These are phyloP conservation scores for Paedocypris micromegethes DNA, from an alignment of 2,797 vertebrate genomes.

Conservation along the genomic window DNA sequence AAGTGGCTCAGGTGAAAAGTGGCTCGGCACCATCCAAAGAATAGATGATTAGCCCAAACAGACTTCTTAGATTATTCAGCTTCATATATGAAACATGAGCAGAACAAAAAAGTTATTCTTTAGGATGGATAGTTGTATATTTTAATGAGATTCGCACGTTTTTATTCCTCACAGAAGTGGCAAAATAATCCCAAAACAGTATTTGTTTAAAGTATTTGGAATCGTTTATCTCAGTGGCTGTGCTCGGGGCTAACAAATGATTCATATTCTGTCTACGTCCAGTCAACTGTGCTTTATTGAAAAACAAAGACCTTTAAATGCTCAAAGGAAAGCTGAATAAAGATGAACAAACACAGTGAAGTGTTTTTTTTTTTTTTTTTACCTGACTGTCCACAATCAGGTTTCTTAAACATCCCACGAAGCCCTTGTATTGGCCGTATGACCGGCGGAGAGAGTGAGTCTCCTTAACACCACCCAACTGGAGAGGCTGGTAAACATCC, in stretches of 20 bases:
- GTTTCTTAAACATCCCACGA: slow-evolving; percentile 80
- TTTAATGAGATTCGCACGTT: no score
- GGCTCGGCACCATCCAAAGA: slow-evolving; percentile 1
- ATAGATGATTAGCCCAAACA: background rate
- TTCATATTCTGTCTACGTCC: background rate
- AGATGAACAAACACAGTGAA: background rate
- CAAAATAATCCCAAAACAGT: no score
- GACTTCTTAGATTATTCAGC: background rate
- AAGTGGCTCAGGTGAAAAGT: slow-evolving; percentile 13
- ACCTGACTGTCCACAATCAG: slow-evolving; percentile 82
- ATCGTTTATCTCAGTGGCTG: no score
- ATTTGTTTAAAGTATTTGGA: no score
- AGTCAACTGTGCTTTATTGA: background rate
- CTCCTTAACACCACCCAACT: slow-evolving; percentile 81
- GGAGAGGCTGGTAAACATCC: slow-evolving; percentile 77
- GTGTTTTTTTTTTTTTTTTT: slow-evolving; percentile 12
- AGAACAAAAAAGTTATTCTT: background rate
- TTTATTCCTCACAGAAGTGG: no score
- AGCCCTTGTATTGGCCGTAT: slow-evolving; percentile 65
- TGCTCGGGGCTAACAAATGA: no score
- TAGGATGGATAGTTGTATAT: background rate
- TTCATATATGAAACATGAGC: background rate
- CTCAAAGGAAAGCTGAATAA: background rate
- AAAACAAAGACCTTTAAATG: background rate
- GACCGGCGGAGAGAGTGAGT: slow-evolving; percentile 52